Evolutionary conservation across 2,888 invertebrate species (phyloP).

Genomic region (Pheosia gnoma): DNA sequence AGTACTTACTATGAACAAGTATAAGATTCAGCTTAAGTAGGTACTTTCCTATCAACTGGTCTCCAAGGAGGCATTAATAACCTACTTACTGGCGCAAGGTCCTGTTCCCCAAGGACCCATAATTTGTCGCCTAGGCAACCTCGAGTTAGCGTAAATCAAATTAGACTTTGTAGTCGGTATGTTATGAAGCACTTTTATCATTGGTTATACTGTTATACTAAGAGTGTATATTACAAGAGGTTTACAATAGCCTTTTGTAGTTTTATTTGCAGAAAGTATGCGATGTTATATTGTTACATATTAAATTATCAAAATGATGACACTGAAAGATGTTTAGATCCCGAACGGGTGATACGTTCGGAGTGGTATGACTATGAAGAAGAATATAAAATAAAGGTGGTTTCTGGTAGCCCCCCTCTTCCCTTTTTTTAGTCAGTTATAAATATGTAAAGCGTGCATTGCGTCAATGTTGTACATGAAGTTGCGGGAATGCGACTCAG

Average conservation of each 20-base stretch:
- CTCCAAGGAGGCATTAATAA: background rate
- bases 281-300: too few species aligned
- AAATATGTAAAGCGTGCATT: background rate
- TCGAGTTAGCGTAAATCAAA: background rate
- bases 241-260: too few species aligned
- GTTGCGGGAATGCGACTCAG: background rate
- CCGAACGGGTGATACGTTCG: too few species aligned
- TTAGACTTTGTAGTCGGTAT: background rate
- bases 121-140: background rate
- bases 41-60: background rate
- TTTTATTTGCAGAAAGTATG: too few species aligned
- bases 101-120: background rate
- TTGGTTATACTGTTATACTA: background rate
- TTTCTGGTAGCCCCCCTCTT: too few species aligned
- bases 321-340: too few species aligned
- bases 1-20: background rate
- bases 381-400: too few species aligned
- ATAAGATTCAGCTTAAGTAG: too few species aligned
- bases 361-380: too few species aligned
- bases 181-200: background rate
- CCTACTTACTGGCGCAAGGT: background rate
- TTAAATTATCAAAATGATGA: too few species aligned
- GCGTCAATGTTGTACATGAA: slow-evolving; percentile 1
- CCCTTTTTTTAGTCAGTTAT: too few species aligned
- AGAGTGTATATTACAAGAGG: too few species aligned